Evolutionary conservation across 2,113 vertebrate genomes (phyloP).

Genomic region (Lipotes vexillifer): DNA sequence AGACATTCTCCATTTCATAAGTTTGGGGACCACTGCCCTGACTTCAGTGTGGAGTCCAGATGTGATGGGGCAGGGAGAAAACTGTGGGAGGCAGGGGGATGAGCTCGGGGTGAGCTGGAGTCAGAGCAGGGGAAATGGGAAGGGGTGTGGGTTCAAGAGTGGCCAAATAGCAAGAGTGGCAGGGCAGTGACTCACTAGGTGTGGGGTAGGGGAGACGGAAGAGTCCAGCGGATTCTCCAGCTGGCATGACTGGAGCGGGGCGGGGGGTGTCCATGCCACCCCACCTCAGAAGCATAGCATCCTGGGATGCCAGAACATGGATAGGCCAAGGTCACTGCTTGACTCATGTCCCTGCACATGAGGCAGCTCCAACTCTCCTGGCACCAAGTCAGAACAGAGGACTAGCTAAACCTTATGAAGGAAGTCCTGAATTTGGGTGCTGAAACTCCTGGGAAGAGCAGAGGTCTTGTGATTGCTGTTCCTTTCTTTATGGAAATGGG

Average conservation of each 20-base stretch:
- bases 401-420: not conserved
- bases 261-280: fast-evolving
- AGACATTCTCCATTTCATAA: not conserved
- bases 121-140: not conserved
- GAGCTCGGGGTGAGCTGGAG: not conserved
- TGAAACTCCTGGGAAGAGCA: not conserved
- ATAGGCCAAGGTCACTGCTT: not conserved
- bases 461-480: not conserved
- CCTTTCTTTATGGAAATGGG: not conserved
- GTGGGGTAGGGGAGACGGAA: not conserved
- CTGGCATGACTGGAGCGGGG: not conserved
- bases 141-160: not conserved
- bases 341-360: not conserved
- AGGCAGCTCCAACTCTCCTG: not conserved
- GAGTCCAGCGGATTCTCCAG: not conserved
- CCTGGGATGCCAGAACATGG: not conserved
- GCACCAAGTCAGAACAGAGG: not conserved
- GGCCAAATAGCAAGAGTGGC: not conserved
- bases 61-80: not conserved
- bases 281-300: not conserved
- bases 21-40: not conserved
- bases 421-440: not conserved
- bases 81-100: too few species aligned
- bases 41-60: not conserved
- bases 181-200: not conserved